phyloP scores from a whole-genome alignment of 2,797 vertebrate species.

The Propithecus perrieri region DNA sequence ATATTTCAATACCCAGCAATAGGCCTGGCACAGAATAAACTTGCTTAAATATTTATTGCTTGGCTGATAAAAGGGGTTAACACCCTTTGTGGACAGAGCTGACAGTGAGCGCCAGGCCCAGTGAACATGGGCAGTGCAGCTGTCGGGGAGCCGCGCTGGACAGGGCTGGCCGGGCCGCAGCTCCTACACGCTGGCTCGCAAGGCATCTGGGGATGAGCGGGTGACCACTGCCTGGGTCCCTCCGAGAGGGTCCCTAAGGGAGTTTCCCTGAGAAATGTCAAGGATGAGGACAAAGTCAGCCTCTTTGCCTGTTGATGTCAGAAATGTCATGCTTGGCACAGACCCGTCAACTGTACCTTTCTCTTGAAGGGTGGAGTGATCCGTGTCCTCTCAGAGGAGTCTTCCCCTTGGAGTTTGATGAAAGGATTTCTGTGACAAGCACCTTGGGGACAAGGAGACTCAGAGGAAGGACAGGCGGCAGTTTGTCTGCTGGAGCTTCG shows the following conservation, averaged over 20 bases:
- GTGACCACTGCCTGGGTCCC: not conserved
- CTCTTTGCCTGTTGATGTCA: not conserved
- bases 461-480: not conserved
- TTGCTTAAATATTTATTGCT: not conserved
- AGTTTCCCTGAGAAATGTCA: slow-evolving; percentile 33
- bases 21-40: not conserved
- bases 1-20: not conserved
- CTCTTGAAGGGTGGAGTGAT: not conserved
- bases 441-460: not conserved
- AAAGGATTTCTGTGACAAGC: not conserved
- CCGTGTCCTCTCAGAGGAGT: not conserved
- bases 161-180: not conserved
- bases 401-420: not conserved
- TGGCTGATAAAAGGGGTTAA: not conserved
- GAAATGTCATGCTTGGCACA: not conserved
- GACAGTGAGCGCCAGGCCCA: not conserved
- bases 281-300: not conserved
- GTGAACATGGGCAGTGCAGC: not conserved
- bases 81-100: not conserved
- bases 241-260: not conserved
- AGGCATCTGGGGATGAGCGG: not conserved
- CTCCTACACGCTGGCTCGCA: not conserved
- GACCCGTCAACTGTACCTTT: not conserved
- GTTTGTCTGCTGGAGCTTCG: not conserved
- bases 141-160: not conserved